phyloP scores from a whole-genome alignment of 1,140 invertebrate species.

The Heliconius hermathena region DNA sequence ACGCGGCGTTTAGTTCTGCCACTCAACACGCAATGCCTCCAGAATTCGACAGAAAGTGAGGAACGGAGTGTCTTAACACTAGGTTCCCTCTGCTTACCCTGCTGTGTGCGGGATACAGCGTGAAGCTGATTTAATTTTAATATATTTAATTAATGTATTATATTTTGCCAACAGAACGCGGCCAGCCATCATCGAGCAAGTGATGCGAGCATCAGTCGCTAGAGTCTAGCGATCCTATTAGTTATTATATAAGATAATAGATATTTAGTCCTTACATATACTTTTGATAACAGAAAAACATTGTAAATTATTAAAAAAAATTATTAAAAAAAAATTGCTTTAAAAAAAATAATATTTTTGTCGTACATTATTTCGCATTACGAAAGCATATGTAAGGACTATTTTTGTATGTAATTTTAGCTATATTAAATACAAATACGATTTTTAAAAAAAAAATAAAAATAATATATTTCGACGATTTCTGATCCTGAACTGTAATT shows the following conservation, averaged over 20 bases:
- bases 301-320: background rate
- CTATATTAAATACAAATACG: background rate
- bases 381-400: background rate
- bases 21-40: too few relatives aligned
- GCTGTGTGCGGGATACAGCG: too few relatives aligned
- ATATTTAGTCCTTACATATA: background rate
- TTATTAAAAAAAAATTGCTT: background rate
- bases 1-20: too few relatives aligned
- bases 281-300: background rate
- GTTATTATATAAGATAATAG: background rate
- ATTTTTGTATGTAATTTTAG: background rate
- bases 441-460: background rate
- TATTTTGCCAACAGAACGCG: slow-evolving; percentile 42
- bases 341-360: background rate
- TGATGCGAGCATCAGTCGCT: slow-evolving; percentile 44
- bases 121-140: too few relatives aligned
- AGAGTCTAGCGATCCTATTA: slow-evolving; percentile 29
- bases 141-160: too few relatives aligned
- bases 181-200: slow-evolving; percentile 62
- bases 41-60: too few relatives aligned
- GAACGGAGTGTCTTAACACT: too few relatives aligned
- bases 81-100: too few relatives aligned
- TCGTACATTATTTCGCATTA: background rate
- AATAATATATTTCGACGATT: slow-evolving; percentile 1
- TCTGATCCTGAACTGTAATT: background rate